Conservation (phyloP, 2,888 invertebrate species). For the Tricholauxania praeusta region DNA sequence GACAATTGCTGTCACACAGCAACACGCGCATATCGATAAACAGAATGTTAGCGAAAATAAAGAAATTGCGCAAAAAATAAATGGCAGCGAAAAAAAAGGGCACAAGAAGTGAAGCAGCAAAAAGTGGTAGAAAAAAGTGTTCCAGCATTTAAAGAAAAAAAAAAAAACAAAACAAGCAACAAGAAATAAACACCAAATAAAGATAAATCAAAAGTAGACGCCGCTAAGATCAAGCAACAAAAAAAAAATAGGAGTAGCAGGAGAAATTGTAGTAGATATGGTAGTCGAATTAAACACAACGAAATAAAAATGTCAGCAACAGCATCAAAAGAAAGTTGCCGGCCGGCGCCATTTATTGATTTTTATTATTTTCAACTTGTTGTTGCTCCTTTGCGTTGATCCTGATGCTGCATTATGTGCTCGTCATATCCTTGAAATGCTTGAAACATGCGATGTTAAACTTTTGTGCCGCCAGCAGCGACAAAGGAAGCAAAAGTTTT, state of each 20-base stretch:
- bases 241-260: not conserved
- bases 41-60: too few relatives aligned
- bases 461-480: too few relatives aligned
- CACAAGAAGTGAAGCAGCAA: not conserved
- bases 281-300: too few relatives aligned
- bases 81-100: not conserved
- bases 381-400: too few relatives aligned
- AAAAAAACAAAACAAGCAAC: not conserved
- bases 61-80: not conserved
- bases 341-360: slow-evolving; percentile 33
- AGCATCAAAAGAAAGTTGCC: slow-evolving; percentile 9
- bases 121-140: not conserved
- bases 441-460: too few relatives aligned
- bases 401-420: too few relatives aligned
- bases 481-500: too few relatives aligned
- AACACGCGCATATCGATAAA: not conserved
- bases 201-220: slow-evolving; percentile 28
- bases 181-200: slow-evolving; percentile 25
- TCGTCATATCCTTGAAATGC: too few relatives aligned
- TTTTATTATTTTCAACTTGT: slow-evolving; percentile 12
- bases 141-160: not conserved
- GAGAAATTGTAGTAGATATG: not conserved
- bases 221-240: not conserved
- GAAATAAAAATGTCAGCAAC: not conserved
- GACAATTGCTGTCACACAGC: slow-evolving; percentile 23